These are phyloP conservation scores for Zalophus californianus DNA, from an alignment of 2,797 vertebrate species.

Conservation along the genomic window DNA sequence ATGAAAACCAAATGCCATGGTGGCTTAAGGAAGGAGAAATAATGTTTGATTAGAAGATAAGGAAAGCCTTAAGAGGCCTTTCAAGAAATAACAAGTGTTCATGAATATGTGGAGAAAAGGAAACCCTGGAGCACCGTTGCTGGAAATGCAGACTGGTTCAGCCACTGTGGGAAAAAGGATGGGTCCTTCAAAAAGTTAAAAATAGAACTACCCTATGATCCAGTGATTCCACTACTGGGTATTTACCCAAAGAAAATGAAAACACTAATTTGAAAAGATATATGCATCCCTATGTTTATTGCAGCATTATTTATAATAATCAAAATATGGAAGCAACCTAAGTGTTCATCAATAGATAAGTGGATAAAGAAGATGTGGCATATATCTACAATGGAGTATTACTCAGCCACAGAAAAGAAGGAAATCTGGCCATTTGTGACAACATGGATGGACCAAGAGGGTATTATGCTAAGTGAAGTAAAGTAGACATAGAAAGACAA, in stretches of 20 bases:
- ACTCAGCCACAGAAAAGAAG: neutral
- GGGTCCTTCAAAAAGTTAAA: neutral
- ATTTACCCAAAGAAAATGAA: neutral
- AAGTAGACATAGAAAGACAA: neutral
- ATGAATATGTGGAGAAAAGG: neutral
- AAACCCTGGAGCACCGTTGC: neutral
- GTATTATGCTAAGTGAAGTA: neutral
- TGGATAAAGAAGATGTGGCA: neutral
- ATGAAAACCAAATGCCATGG: neutral
- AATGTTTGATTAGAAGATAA: neutral
- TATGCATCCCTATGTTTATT: neutral
- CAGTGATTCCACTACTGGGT: neutral
- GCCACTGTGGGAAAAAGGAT: neutral
- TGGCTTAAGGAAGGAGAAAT: neutral
- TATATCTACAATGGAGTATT: neutral
- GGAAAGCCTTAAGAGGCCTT: neutral
- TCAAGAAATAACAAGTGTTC: neutral
- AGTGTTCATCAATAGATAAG: neutral
- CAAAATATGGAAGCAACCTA: neutral
- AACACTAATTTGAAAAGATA: neutral
- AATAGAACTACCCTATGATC: neutral
- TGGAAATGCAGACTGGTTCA: neutral
- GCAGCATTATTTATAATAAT: neutral
- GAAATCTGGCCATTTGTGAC: neutral
- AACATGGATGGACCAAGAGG: neutral